Evolutionary conservation across 1,140 invertebrate species (phyloP), one percentile per base, ranked within the genome.

Genomic region (Portunus trituberculatus): DNA sequence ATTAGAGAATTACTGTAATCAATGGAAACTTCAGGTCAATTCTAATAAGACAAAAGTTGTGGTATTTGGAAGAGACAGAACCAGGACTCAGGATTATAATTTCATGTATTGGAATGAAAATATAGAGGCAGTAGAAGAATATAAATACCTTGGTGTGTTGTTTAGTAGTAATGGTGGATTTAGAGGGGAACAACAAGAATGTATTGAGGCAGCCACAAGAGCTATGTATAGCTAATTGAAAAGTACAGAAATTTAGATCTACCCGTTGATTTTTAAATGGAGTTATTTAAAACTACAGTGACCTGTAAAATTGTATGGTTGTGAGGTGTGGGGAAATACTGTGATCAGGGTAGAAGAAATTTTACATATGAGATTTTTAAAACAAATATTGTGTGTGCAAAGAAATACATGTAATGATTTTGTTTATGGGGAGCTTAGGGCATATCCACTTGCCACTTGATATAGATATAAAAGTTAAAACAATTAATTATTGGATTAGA

Each of bases 291-390:
- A 32, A 39, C 28, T 3, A 88, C 20, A 32, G 31, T 32, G n/a
- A 7, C 86, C 86, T 3, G 31, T 88, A 31, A 88, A 4, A 29
- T 10, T 88, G 2, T 88, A 88, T 32, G 86, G 86, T 0, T 39
- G 32, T 88, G 86, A 32, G 12, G 86, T 88, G 31, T 32, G 86
- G 86, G 86, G 86, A 32, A 4, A 88, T 32, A 0, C 0, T 32
- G 86, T 88, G 29, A 45, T 12, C 3, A 88, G 29, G 86, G 14
- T 3, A 88, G 31, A 1, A 32, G 86, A 88, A 32, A 39, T 32
- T 32, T 88, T 88, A 32, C 31, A 88, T 88, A 88, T 88, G 86
- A 88, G 32, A 32, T 88, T 10, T 25, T 88, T 32, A 12, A 88
- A 88, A 3, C 86, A 88, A 39, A 88, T 32, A 8, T 32, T 88